Evolutionary conservation across 2,113 vertebrate species (phyloP).

Genomic region (Phasianus colchicus): DNA sequence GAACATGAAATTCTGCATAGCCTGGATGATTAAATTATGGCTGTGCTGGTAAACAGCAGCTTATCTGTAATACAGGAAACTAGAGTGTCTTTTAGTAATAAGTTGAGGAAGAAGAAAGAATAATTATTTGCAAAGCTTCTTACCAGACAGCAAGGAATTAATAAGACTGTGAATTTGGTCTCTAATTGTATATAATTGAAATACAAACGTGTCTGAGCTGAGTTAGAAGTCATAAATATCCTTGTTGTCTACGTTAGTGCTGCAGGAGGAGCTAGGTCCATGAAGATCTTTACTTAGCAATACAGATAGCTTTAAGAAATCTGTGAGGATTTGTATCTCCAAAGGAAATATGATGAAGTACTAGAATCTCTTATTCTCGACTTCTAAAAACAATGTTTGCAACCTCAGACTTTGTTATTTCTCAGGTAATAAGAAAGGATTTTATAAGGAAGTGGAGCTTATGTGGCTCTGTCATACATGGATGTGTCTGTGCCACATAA

Average conservation of each 20-base stretch:
- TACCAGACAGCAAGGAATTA: not conserved
- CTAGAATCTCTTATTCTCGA: not conserved
- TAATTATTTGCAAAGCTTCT: not conserved
- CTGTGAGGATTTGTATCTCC: not conserved
- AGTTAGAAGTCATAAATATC: not conserved
- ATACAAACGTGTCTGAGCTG: not conserved
- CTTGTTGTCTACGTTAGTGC: not conserved
- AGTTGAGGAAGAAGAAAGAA: not conserved
- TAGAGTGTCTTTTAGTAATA: not conserved
- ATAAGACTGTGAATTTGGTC: not conserved
- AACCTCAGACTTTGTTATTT: not conserved
- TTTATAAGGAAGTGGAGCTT: not conserved
- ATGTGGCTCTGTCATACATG: not conserved
- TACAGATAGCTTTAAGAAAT: not conserved
- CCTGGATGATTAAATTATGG: not conserved
- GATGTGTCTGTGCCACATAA: not conserved
- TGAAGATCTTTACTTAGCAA: not conserved
- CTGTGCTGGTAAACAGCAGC: not conserved
- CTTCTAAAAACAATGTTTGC: not conserved
- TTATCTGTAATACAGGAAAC: not conserved
- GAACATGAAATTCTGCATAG: not conserved
- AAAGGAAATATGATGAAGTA: not conserved
- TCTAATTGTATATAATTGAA: not conserved
- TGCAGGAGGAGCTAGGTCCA: too few relatives aligned
- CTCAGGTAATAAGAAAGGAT: not conserved